Percentiles rank a stretch among this genome's conserved stretches.
Conservation (phyloP, 2,113 vertebrate genomes). For the Euleptes europaea region DNA sequence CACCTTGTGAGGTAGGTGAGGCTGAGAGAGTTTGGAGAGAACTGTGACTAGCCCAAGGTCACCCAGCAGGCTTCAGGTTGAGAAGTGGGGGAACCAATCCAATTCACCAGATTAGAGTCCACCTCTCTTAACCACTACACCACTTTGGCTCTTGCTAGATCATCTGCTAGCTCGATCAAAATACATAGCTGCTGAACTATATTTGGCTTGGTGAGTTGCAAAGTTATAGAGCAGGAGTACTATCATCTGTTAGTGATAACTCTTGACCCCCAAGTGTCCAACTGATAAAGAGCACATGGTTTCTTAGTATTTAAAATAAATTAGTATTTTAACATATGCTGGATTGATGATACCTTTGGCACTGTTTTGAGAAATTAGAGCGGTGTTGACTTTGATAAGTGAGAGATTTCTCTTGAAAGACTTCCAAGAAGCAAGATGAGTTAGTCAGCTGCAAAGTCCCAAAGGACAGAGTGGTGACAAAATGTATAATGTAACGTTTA, state of each 20-base stretch:
- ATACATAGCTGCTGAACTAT: too few relatives aligned
- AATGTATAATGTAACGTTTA: constrained; percentile 35
- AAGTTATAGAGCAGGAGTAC: too few relatives aligned
- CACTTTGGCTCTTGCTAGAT: too few relatives aligned
- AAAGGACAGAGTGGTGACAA: constrained; percentile 34
- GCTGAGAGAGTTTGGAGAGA: too few relatives aligned
- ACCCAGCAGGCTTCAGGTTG: too few relatives aligned
- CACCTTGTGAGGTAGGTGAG: too few relatives aligned
- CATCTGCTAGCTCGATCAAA: too few relatives aligned
- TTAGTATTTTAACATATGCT: constrained; percentile 22
- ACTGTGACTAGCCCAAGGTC: too few relatives aligned
- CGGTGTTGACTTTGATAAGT: constrained; percentile 40
- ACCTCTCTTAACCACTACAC: too few relatives aligned
- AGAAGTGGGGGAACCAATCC: too few relatives aligned
- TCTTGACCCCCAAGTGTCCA: constrained; percentile 25
- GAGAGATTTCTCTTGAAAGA: constrained; percentile 31
- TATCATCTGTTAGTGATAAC: neutral
- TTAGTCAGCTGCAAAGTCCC: constrained; percentile 21
- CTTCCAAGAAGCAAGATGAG: constrained; percentile 22
- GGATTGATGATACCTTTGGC: constrained; percentile 28
- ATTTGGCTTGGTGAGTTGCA: too few relatives aligned
- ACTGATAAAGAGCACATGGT: constrained; percentile 6
- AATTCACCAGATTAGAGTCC: too few relatives aligned
- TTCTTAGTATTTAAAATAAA: constrained; percentile 8
- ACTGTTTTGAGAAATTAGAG: constrained; percentile 38